Base-by-base conservation (phyloP, 2,888 invertebrate genomes). In the Mermis nigrescens region DNA sequence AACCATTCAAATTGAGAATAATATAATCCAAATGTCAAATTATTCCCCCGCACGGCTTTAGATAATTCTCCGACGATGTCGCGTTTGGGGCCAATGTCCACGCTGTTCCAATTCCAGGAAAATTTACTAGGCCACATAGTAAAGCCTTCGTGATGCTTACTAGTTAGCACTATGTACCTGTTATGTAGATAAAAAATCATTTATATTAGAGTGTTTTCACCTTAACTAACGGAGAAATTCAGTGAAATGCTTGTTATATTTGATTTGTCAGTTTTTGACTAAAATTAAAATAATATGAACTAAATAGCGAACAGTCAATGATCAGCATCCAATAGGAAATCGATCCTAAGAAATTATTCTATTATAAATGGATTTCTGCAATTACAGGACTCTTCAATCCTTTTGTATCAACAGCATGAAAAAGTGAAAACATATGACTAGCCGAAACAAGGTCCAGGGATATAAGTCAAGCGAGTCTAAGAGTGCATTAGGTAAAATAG, bases 121-220 rank as follows among this genome's bases (percentile, higher is more conserved):
- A 72, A 71, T 27, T 69, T 70, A 22, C 74, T 72, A 1, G 76
- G 75, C 75, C 76, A 78, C 65, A 75, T 71, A 28, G 75, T 74
- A 64, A 71, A 78, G 2, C 77, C 77, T 65, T 77, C 77, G 67
- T 77, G 77, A 61, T 77, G 77, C 61, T 77, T 77, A 55, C 72
- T 73, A 1, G 76, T 76, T 48, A 77, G 67, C 0, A 77, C 77
- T 55, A 77, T 70, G 63, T 77, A 76, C 63, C 76, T 76, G 60
- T 27, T 12, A 22, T 7, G 22, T 15, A 48, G 22, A 4, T n/a
- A 24, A 22, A 12, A 22, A 22, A 48, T 51, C 22, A 51, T 7
- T 7, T 51, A 19, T 15, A 19, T 19, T 12, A 19, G 38, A 38
- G 12, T 38, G n/a, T n/a, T n/a, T n/a, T n/a, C n/a, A n/a, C n/a